Evolutionary conservation across 2,888 invertebrate species (phyloP).

Genomic region (Xylophagus ater): DNA sequence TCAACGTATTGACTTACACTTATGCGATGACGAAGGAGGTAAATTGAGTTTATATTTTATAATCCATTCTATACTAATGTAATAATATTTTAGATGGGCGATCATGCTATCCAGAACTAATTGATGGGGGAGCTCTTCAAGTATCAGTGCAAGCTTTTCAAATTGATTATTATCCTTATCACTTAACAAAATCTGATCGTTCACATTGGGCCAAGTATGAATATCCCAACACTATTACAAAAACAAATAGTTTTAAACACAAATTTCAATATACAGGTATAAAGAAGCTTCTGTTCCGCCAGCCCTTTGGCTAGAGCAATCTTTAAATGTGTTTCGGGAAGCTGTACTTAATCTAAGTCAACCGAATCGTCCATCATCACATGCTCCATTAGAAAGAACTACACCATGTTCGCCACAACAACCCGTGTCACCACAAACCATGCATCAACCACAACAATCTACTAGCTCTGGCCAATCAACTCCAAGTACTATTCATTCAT

Average conservation of each 20-base stretch:
- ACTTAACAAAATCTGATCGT: conserved; percentile 78
- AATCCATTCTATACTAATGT: conserved; percentile 6
- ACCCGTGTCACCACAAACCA: conserved; percentile 27
- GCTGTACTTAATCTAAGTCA: conserved; percentile 65
- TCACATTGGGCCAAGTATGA: conserved; percentile 83
- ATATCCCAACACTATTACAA: neutral
- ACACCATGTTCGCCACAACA: conserved; percentile 22
- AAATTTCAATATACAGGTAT: conserved; percentile 45
- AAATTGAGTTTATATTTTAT: conserved; percentile 29
- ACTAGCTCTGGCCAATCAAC: conserved; percentile 20
- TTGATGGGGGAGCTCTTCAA: conserved; percentile 88
- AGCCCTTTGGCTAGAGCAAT: conserved; percentile 77
- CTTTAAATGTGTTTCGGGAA: conserved; percentile 66
- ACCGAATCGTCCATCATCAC: conserved; percentile 40
- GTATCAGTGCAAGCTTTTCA: conserved; percentile 77
- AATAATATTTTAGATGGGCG: conserved; percentile 53
- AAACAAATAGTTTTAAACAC: neutral
- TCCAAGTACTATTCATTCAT: conserved; percentile 6
- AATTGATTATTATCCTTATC: conserved; percentile 93
- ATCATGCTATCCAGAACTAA: conserved; percentile 70
- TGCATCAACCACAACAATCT: conserved; percentile 17
- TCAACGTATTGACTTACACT: conserved; percentile 86
- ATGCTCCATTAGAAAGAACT: conserved; percentile 35
- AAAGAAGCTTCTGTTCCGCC: conserved; percentile 69
- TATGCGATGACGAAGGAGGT: conserved; percentile 92